Evolutionary conservation across 2,797 vertebrate species (phyloP).

Genomic region (Pelobates cultripes): DNA sequence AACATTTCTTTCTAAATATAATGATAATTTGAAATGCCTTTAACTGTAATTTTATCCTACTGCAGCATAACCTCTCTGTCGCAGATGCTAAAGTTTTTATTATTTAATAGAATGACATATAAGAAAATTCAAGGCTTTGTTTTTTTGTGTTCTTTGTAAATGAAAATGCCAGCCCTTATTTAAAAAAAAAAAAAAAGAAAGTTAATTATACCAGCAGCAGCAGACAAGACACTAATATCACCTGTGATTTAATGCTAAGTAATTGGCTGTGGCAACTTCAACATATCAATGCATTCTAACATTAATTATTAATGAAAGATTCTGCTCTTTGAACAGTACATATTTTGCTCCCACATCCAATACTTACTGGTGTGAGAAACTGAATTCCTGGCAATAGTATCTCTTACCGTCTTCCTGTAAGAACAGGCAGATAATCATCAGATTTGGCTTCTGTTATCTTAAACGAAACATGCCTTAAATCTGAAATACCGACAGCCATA

Average conservation of each 20-base stretch:
- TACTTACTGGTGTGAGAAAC: slow-evolving; percentile 16
- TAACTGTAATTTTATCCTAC: no score
- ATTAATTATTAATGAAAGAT: slow-evolving; percentile 46
- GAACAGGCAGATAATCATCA: slow-evolving; percentile 86
- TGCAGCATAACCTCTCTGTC: background rate
- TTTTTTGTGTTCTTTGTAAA: background rate
- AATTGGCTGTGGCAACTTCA: slow-evolving; percentile 37
- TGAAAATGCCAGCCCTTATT: slow-evolving; percentile 26
- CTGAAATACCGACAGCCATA: slow-evolving; percentile 93
- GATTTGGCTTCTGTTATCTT: slow-evolving; percentile 91
- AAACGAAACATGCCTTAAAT: slow-evolving; percentile 89
- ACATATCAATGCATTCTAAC: slow-evolving; percentile 20
- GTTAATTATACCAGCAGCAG: background rate
- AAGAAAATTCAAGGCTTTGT: background rate
- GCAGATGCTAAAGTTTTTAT: background rate
- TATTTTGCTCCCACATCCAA: slow-evolving; percentile 9
- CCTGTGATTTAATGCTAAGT: slow-evolving; percentile 20
- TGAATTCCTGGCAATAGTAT: slow-evolving; percentile 26
- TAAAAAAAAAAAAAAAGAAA: slow-evolving; percentile 6
- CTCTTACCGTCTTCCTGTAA: slow-evolving; percentile 91
- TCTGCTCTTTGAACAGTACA: slow-evolving; percentile 19
- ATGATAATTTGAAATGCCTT: no score
- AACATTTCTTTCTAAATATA: no score
- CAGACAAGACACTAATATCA: slow-evolving; percentile 27
- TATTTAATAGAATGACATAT: background rate